Conservation (phyloP, 2,797 vertebrate species). For the Eulemur coronatus region DNA sequence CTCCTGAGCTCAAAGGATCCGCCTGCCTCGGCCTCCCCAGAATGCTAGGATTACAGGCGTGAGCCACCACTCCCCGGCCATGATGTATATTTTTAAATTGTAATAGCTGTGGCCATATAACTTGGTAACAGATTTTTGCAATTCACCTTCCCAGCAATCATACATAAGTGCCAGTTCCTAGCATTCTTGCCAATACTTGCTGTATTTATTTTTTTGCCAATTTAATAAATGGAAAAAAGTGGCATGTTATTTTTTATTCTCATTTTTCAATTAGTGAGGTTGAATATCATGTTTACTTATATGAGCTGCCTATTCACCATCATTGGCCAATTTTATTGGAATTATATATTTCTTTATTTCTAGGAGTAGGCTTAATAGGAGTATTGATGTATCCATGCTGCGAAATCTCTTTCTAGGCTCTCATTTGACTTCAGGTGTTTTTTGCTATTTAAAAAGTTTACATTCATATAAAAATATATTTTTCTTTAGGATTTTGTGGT, state of each 20-base stretch:
- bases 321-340: neutral
- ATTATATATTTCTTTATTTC: neutral
- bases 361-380: neutral
- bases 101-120: neutral
- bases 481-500: neutral
- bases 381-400: neutral
- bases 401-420: neutral
- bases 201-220: neutral
- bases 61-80: too few relatives aligned
- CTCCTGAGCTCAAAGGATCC: too few relatives aligned
- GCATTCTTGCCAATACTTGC: neutral
- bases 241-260: neutral
- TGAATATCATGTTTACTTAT: neutral
- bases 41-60: too few relatives aligned
- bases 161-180: neutral
- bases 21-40: too few relatives aligned
- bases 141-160: neutral
- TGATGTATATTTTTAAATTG: constrained; percentile 3
- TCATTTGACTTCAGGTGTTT: neutral
- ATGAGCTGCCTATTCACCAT: neutral
- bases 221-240: neutral
- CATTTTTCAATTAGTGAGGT: constrained; percentile 11
- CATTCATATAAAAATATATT: neutral
- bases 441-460: constrained; percentile 17
- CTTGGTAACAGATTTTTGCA: neutral